These are phyloP conservation scores for Isaurus tuberculatus DNA, from an alignment of 92 coral and sea anemone genomes.

Conservation along the genomic window DNA sequence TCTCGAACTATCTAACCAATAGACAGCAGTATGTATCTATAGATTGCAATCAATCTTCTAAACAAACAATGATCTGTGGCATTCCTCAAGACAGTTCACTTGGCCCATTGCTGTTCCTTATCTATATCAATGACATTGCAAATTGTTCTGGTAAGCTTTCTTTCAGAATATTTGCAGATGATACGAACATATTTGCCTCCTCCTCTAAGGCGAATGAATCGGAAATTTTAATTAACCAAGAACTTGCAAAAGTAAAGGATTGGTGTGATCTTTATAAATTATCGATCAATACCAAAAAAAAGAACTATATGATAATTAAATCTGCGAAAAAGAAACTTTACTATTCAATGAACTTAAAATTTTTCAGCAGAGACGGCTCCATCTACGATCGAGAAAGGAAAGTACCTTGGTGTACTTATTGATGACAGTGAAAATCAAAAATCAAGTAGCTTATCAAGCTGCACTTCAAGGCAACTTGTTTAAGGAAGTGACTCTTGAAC, in stretches of 20 bases:
- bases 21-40: too few species aligned
- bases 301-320: constrained; percentile 27
- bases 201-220: not conserved
- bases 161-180: constrained; percentile 22
- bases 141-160: not conserved
- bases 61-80: too few species aligned
- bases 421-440: constrained; percentile 11
- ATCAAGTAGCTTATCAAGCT: not conserved
- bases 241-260: not conserved
- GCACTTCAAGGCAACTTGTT: constrained; percentile 17
- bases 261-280: constrained; percentile 27
- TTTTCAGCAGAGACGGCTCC: not conserved
- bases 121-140: too few species aligned
- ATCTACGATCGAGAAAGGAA: not conserved
- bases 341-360: not conserved
- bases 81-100: too few species aligned
- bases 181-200: too few species aligned
- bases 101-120: too few species aligned
- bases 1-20: too few species aligned
- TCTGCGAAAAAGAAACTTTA: constrained; percentile 30
- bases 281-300: constrained; percentile 20
- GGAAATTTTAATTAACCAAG: not conserved
- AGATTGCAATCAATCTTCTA: too few species aligned
- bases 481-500: not conserved
- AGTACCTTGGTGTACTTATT: not conserved